phyloP scores from a whole-genome alignment of 1,140 invertebrate genomes.

The Lordiphosa mommai region DNA sequence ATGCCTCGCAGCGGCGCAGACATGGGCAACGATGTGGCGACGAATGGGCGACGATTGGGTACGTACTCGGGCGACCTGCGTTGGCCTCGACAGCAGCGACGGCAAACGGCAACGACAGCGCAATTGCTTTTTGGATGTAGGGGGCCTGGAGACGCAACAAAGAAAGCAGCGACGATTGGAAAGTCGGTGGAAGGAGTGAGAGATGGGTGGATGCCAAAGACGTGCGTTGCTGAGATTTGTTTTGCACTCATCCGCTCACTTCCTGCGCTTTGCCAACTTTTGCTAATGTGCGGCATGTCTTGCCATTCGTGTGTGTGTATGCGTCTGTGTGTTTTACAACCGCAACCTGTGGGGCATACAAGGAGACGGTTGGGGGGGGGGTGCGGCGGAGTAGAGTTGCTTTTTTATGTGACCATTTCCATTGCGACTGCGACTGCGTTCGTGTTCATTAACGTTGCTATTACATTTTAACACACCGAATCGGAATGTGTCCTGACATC shows the following conservation, averaged over 20 bases:
- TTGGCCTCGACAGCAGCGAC: conserved; percentile 31
- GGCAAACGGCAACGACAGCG: conserved; percentile 40
- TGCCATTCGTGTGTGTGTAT: conserved; percentile 19
- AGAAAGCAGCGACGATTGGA: conserved; percentile 13
- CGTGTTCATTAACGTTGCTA: conserved; percentile 76
- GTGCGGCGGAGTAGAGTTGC: conserved; percentile 15
- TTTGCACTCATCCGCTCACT: conserved; percentile 53
- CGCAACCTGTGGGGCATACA: conserved; percentile 49
- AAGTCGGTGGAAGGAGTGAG: conserved; percentile 3
- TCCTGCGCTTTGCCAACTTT: conserved; percentile 45
- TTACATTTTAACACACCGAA: conserved; percentile 77
- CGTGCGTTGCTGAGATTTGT: conserved; percentile 72
- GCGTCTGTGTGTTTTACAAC: conserved; percentile 55
- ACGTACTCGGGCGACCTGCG: conserved; percentile 17
- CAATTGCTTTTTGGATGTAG: conserved; percentile 61
- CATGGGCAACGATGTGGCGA: conserved; percentile 5
- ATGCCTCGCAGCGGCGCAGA: conserved; percentile 34
- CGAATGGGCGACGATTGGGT: conserved; percentile 31
- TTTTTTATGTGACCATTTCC: conserved; percentile 74
- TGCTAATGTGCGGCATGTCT: conserved; percentile 64
- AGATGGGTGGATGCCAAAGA: conserved; percentile 45
- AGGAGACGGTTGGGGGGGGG: neutral
- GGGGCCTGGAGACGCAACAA: conserved; percentile 16
- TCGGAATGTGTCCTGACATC: conserved; percentile 67
- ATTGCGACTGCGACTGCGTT: conserved; percentile 61